Evolutionary conservation across 2,888 invertebrate species (phyloP), one percentile per base, ranked within the genome.

Genomic region (Drosophila peninsularis): DNA sequence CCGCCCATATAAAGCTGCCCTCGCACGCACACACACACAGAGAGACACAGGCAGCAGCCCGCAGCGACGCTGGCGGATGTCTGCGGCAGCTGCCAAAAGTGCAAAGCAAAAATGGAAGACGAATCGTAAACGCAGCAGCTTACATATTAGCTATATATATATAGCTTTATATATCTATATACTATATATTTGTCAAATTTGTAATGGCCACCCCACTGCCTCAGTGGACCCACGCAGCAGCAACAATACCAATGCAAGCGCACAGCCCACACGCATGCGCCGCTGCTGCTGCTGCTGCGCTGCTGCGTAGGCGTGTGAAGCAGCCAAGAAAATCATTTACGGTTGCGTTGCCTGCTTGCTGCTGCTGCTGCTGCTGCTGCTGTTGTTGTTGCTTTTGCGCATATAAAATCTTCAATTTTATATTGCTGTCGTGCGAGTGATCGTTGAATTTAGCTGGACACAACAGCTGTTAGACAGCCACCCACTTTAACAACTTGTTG

Each of bases 1-100:
- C 89, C 89, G 88, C 90, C 90, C 90, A 90, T 89, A 88, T 78
- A 82, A 76, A 75, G 75, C 58, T 57, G 74, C 71, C 71, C 62
- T 70, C 75, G 0, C 52, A 65, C 13, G 39, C 44, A 42, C 27
- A 24, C 34, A 34, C 34, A 32, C 14, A 67, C 41, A 57, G n/a
- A 45, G 14, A 32, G 11, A 67, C 41, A 57, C 14, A 45, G 14
- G n/a, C 36, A 45, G 41, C 39, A 6, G 55, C 57, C 69, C 70
- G 75, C 57, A 75, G 69, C 41, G 58, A 21, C 37, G 57, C 52
- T 58, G 47, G 72, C 75, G 78, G 73, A 77, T 77, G 78, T 66
- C 78, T 54, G 65, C 39, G 9, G 52, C 75, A 76, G 75, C 75
- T 76, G 79, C 79, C 75, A 61, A 78, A 75, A 70, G 52, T 63